Conservation (phyloP, 1,140 invertebrate species). For the Uloborus diversus region DNA sequence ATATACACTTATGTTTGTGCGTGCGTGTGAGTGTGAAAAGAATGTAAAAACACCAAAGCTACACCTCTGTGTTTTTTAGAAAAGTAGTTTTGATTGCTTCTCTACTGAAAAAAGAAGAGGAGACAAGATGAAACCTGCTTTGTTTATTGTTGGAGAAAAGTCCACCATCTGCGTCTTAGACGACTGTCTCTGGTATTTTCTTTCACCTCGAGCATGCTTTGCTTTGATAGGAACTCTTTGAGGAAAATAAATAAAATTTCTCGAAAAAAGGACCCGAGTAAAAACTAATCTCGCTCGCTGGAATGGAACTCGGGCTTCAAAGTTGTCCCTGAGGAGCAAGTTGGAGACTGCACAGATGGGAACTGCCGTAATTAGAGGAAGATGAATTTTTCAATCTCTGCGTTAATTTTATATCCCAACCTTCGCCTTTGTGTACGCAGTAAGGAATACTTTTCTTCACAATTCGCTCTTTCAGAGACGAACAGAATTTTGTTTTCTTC, state of each 20-base stretch:
- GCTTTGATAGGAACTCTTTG: not conserved
- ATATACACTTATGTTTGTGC: not conserved
- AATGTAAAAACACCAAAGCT: not conserved
- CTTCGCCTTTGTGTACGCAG: no score
- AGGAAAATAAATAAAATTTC: not conserved
- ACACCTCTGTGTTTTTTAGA: not conserved
- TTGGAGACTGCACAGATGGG: not conserved
- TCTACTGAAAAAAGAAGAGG: slow-evolving; percentile 1
- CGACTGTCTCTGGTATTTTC: not conserved
- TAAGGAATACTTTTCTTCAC: no score
- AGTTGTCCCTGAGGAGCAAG: not conserved
- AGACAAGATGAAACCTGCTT: not conserved
- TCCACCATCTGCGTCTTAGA: slow-evolving; percentile 14
- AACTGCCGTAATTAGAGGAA: not conserved
- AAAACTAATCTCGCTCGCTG: not conserved
- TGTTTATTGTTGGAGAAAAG: slow-evolving; percentile 7
- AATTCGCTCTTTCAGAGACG: no score
- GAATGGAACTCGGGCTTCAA: not conserved
- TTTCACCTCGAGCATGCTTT: not conserved
- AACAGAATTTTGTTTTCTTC: no score
- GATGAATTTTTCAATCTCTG: not conserved
- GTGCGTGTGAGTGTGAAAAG: not conserved
- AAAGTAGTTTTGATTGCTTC: slow-evolving; percentile 20
- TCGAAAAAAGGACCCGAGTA: not conserved
- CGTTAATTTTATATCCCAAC: not conserved